A percentile compares a stretch with the other conserved stretches of the same genome.
Evolutionary conservation across 2,888 invertebrate species (phyloP).

Genomic region (Caenorhabditis japonica): DNA sequence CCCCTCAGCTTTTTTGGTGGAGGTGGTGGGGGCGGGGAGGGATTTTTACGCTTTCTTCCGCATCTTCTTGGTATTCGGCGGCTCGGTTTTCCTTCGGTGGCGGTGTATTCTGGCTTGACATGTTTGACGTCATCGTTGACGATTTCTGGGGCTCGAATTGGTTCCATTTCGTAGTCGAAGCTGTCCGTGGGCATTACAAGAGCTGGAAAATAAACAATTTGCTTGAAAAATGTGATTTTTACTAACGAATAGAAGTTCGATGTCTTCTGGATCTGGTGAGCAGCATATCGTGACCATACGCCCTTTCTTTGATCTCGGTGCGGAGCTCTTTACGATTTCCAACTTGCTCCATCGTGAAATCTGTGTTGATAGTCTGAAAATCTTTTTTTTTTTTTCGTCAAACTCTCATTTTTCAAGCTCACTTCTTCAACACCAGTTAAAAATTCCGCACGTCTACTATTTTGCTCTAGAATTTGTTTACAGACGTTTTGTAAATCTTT

Average conservation of each 20-base stretch:
- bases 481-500: neutral
- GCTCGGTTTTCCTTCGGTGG: too few species aligned
- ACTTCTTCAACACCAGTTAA: conserved; percentile 5
- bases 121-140: too few species aligned
- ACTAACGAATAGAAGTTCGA: conserved; percentile 22
- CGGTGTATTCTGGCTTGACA: too few species aligned
- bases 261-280: conserved; percentile 26
- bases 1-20: too few species aligned
- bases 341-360: conserved; percentile 16
- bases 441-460: neutral
- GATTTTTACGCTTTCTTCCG: too few species aligned
- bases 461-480: neutral
- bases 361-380: conserved; percentile 14
- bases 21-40: too few species aligned
- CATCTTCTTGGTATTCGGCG: too few species aligned
- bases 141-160: too few species aligned
- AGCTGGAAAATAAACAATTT: conserved; percentile 4
- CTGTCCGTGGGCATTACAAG: conserved; percentile 4
- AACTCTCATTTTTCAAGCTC: neutral
- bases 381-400: too few species aligned
- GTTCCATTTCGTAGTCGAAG: conserved; percentile 3
- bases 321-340: conserved; percentile 25
- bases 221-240: neutral
- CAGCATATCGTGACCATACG: conserved; percentile 17
- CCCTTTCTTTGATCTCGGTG: conserved; percentile 26